These are phyloP conservation scores for Heliconius ismenius DNA, from an alignment of 2,888 invertebrate genomes.

Conservation along the genomic window DNA sequence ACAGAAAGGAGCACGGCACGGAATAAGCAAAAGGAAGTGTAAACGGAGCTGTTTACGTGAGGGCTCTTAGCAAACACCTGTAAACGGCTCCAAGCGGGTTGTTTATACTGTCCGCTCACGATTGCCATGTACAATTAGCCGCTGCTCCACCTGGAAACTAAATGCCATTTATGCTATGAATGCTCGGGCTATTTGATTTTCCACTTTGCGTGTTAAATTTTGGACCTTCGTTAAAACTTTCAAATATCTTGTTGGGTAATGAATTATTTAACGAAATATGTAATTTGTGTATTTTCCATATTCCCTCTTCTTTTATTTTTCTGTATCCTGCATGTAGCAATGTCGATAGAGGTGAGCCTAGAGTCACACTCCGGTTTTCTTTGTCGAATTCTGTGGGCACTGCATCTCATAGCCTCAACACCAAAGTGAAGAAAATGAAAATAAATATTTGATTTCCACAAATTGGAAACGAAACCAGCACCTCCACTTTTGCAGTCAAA, in stretches of 20 bases:
- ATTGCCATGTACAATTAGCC: slow-evolving; percentile 74
- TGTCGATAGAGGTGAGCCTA: no score
- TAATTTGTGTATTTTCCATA: no score
- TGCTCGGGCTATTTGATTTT: slow-evolving; percentile 36
- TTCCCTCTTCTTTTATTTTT: no score
- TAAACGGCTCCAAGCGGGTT: slow-evolving; percentile 64
- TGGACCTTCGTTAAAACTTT: slow-evolving; percentile 19
- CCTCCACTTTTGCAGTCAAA: no score
- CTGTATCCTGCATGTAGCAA: no score
- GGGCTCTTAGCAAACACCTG: slow-evolving; percentile 76
- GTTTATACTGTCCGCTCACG: slow-evolving; percentile 72
- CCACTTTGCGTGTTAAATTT: slow-evolving; percentile 19
- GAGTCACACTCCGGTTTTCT: no score
- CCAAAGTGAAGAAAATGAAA: no score
- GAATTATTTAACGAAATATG: background rate
- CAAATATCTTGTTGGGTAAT: background rate
- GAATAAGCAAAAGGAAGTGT: slow-evolving; percentile 62
- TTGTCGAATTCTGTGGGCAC: no score
- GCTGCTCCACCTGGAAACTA: slow-evolving; percentile 65
- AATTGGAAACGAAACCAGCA: no score
- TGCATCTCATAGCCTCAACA: no score
- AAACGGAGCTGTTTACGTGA: slow-evolving; percentile 74
- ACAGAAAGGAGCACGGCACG: slow-evolving; percentile 44
- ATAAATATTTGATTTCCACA: no score
- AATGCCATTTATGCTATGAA: slow-evolving; percentile 42